phyloP scores from a whole-genome alignment of 2,888 invertebrate species.

The Trilocha varians region DNA sequence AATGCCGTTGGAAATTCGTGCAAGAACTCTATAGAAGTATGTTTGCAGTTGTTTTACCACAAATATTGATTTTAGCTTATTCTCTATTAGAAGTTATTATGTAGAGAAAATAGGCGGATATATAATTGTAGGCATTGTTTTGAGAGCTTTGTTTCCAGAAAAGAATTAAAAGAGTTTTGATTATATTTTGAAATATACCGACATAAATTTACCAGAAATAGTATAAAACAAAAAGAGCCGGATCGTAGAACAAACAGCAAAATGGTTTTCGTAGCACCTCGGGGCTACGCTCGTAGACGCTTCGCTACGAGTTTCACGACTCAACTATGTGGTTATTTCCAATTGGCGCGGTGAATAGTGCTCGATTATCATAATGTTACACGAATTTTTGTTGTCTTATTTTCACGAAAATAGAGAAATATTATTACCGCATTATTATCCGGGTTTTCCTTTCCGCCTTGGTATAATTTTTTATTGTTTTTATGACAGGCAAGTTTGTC shows the following conservation, averaged over 20 bases:
- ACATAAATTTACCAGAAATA: neutral
- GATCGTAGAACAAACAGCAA: constrained; percentile 1
- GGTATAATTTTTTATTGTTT: neutral
- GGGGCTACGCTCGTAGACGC: neutral
- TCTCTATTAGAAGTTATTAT: neutral
- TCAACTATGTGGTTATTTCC: neutral
- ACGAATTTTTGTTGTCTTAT: neutral
- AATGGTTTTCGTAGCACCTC: neutral
- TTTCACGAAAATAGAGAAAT: neutral
- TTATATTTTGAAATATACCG: neutral
- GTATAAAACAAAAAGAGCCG: neutral
- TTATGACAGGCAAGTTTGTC: no score
- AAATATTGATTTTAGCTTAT: neutral
- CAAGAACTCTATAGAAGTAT: neutral
- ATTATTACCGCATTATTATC: neutral
- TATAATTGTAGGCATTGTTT: no score
- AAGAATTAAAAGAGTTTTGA: neutral
- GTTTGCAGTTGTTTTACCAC: neutral
- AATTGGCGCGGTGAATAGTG: neutral
- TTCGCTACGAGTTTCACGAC: neutral
- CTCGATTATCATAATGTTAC: constrained; percentile 1
- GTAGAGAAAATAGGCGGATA: neutral
- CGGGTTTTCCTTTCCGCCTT: no score
- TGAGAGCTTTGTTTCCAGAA: no score
- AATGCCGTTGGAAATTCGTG: constrained; percentile 10